Conservation (phyloP, 2,797 vertebrate genomes). For the Smutsia gigantea region DNA sequence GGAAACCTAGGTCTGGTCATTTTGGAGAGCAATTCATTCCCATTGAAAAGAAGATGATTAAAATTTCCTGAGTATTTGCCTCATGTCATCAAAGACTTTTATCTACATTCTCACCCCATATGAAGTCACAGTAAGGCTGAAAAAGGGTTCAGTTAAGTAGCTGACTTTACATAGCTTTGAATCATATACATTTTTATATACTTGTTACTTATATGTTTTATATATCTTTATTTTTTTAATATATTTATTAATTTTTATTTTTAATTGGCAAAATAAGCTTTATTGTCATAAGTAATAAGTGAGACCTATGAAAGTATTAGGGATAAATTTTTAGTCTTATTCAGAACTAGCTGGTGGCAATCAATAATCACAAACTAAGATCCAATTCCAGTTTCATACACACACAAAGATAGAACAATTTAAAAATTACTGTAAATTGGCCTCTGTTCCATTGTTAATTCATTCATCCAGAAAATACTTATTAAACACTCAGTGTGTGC, state of each 20-base stretch:
- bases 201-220: neutral
- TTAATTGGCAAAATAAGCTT: neutral
- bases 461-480: constrained; percentile 1
- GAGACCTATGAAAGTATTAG: neutral
- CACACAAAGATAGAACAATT: neutral
- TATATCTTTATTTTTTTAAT: neutral
- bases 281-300: neutral
- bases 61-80: neutral
- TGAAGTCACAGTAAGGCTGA: neutral
- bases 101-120: neutral
- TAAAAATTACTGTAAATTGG: neutral
- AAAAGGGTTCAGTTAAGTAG: neutral
- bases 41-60: neutral
- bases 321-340: neutral
- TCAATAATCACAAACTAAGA: neutral
- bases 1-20: neutral
- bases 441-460: neutral
- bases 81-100: neutral
- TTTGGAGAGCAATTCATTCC: neutral
- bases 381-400: neutral
- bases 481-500: neutral
- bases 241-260: neutral
- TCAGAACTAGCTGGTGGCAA: neutral
- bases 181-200: neutral
- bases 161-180: neutral